Evolutionary conservation across 2,888 invertebrate species (phyloP).

Genomic region (Lathronympha strigana): DNA sequence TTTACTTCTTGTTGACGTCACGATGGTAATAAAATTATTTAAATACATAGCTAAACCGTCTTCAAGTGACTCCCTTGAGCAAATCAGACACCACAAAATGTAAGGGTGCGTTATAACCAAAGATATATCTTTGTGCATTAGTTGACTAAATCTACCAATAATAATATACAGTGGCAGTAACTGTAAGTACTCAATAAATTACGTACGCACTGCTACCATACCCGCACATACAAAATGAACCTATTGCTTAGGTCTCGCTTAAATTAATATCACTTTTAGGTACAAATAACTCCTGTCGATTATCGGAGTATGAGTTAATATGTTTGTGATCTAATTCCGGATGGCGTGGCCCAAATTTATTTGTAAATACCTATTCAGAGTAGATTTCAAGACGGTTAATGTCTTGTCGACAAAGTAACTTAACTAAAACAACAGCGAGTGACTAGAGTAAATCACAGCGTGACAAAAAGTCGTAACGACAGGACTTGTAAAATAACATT

Average conservation of each 20-base stretch:
- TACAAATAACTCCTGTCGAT: constrained; percentile 55
- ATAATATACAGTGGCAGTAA: constrained; percentile 63
- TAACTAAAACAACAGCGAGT: constrained; percentile 43
- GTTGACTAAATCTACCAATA: constrained; percentile 57
- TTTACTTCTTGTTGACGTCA: constrained; percentile 11
- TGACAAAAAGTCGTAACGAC: constrained; percentile 22
- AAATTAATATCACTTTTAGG: constrained; percentile 82
- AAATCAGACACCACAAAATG: constrained; percentile 55
- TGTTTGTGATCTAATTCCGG: constrained; percentile 51
- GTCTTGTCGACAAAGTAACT: constrained; percentile 10
- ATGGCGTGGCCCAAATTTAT: constrained; percentile 48
- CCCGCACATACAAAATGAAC: constrained; percentile 73
- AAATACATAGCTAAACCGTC: constrained; percentile 28
- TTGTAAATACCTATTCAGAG: constrained; percentile 45
- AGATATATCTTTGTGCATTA: constrained; percentile 53
- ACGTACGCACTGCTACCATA: constrained; percentile 52
- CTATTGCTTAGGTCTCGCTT: constrained; percentile 69
- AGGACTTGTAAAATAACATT: constrained; percentile 17
- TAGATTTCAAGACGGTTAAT: constrained; percentile 12
- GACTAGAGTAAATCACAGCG: constrained; percentile 66
- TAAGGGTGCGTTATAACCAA: constrained; percentile 52
- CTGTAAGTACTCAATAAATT: constrained; percentile 51
- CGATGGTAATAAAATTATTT: constrained; percentile 17
- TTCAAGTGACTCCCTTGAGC: constrained; percentile 58
- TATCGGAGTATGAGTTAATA: constrained; percentile 44